Evolutionary conservation across 2,113 vertebrate species (phyloP), one percentile per base, ranked within the genome.

Genomic region (Lycaon pictus): DNA sequence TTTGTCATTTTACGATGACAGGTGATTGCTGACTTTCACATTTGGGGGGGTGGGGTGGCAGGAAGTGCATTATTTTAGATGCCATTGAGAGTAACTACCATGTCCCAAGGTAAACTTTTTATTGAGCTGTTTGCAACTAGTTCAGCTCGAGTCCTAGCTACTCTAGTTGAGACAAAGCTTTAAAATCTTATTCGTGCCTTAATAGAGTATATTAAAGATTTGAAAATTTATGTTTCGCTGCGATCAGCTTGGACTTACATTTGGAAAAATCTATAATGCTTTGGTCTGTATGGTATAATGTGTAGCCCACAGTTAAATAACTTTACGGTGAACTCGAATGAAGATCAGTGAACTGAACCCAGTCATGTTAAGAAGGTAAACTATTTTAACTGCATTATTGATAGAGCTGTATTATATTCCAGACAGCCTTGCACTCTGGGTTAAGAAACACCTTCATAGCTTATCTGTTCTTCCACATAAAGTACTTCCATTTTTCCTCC

Each of bases 11-110:
- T 94, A 77, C 79, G 88, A 84, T 80, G 58, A 96, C 89, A 97
- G 90, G 62, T 93, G 97, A 97, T 90, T 95, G 86, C 55, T 98
- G 77, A 43, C 79, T 96, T 98, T 92, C 84, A 91, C 83, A 88
- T 84, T 90, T 71, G 10, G 5, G 62, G 72, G 27, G 43, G 37
- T 5, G 5, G 43, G 5, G 43, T n/a, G 43, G 43, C 1, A 6
- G 43, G 37, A 43, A 20, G 76, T 71, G 23, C 58, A 53, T 95
- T 96, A 96, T 92, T 98, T 98, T 88, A 93, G 62, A 85, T 87
- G 55, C 58, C 29, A 56, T 97, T 56, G 90, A 92, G 88, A 80
- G n/a, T 82, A 82, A 89, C 94, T 77, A n/a, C 35, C 62, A 85
- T 32, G 12, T 37, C 71, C 43, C 0, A 8, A 67, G 62, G 60